Percentiles rank a stretch among this genome's conserved stretches.
These are phyloP conservation scores for Nezara viridula DNA, from an alignment of 2,888 invertebrate species.

Conservation along the genomic window DNA sequence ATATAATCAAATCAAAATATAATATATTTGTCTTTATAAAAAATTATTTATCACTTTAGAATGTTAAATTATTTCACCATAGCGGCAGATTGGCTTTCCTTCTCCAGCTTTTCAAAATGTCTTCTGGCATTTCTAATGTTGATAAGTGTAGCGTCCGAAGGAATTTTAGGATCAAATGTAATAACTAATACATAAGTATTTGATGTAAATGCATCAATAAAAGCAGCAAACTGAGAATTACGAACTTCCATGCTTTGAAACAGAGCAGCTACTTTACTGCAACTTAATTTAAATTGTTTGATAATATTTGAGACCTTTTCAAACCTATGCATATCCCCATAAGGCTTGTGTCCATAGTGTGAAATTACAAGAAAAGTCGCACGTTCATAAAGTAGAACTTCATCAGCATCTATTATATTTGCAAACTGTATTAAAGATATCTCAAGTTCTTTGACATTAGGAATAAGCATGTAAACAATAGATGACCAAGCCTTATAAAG, in stretches of 20 bases:
- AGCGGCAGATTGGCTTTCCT: conserved; percentile 70
- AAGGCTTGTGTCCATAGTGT: conserved; percentile 91
- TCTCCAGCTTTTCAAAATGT: conserved; percentile 96
- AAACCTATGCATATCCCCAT: conserved; percentile 96
- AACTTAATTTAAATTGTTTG: conserved; percentile 98
- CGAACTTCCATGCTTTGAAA: conserved; percentile 99
- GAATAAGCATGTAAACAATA: conserved; percentile 98
- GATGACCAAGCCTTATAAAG: conserved; percentile 99
- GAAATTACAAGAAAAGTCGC: conserved; percentile 99
- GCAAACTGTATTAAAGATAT: conserved; percentile 95
- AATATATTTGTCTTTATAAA: not conserved
- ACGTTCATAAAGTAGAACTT: conserved; percentile 96
- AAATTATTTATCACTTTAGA: not conserved
- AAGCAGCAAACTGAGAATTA: conserved; percentile 97
- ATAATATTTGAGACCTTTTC: conserved; percentile 99
- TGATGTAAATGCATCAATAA: conserved; percentile 98
- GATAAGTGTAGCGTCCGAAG: conserved; percentile 95
- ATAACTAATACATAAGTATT: conserved; percentile 99
- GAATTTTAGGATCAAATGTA: conserved; percentile 95
- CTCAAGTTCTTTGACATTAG: conserved; percentile 96
- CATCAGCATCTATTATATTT: conserved; percentile 97
- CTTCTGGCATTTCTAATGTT: conserved; percentile 98
- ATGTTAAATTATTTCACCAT: conserved; percentile 60
- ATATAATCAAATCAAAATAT: conserved; percentile 23
- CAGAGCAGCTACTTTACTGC: conserved; percentile 95